Conservation (phyloP, 2,113 vertebrate genomes). For the Ammodramus savannarum region DNA sequence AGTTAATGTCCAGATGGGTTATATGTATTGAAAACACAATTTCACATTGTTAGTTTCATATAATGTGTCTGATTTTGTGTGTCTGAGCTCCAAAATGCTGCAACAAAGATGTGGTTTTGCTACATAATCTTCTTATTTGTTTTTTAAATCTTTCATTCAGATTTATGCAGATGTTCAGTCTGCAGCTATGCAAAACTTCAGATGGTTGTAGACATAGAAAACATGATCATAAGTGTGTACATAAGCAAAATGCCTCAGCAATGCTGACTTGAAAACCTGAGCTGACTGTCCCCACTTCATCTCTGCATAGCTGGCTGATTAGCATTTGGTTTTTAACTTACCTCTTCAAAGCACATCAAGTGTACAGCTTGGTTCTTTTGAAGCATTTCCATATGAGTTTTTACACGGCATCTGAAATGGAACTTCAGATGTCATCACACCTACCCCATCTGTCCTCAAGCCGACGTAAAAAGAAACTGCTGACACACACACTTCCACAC, state of each 20-base stretch:
- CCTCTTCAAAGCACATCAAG: conserved; percentile 27
- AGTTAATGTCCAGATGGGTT: not conserved
- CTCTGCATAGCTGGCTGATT: conserved; percentile 13
- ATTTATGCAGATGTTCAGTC: conserved; percentile 55
- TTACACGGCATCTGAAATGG: not conserved
- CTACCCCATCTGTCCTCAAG: conserved; percentile 5
- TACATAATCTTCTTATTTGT: conserved; percentile 47
- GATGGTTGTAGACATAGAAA: not conserved
- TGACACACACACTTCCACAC: not conserved
- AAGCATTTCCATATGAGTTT: not conserved
- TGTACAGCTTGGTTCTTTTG: not conserved
- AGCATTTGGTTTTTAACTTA: conserved; percentile 25
- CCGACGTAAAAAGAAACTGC: not conserved
- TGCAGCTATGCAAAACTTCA: conserved; percentile 50
- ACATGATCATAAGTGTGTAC: conserved; percentile 15
- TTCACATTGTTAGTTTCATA: not conserved
- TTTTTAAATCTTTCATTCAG: conserved; percentile 21
- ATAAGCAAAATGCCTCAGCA: conserved; percentile 38
- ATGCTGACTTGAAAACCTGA: conserved; percentile 32
- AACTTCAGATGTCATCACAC: not conserved
- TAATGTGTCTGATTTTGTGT: conserved; percentile 19
- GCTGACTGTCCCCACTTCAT: conserved; percentile 35
- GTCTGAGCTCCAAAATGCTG: conserved; percentile 13
- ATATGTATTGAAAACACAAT: not conserved
- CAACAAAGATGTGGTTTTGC: conserved; percentile 25